A percentile compares a stretch with the other conserved stretches of the same genome.
phyloP scores from a whole-genome alignment of 2,888 invertebrate genomes.

The Furcula furcula region DNA sequence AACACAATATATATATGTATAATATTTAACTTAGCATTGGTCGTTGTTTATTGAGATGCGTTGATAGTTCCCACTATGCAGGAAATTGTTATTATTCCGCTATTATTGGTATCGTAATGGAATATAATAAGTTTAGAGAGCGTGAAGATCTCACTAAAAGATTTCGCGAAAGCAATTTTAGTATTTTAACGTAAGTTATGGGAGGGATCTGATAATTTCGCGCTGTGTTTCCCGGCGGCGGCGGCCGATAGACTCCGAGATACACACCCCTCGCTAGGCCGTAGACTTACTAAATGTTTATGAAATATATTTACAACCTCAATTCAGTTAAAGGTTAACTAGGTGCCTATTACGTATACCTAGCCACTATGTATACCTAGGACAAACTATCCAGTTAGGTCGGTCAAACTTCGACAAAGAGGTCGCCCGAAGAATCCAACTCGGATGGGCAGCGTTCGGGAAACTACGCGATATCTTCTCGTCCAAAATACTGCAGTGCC shows the following conservation, averaged over 20 bases:
- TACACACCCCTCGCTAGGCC: slow-evolving; percentile 47
- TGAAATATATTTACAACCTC: too few relatives aligned
- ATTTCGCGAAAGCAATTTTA: slow-evolving; percentile 78
- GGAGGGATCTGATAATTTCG: slow-evolving; percentile 74
- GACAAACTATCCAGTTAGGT: too few relatives aligned
- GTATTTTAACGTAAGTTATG: slow-evolving; percentile 76
- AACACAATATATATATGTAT: slow-evolving; percentile 27
- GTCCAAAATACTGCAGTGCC: too few relatives aligned
- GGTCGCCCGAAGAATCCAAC: too few relatives aligned
- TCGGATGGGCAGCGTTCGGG: too few relatives aligned
- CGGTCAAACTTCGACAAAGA: too few relatives aligned
- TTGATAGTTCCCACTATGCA: slow-evolving; percentile 40
- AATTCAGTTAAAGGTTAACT: too few relatives aligned
- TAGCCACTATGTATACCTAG: too few relatives aligned
- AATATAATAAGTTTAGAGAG: slow-evolving; percentile 74
- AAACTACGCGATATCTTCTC: too few relatives aligned
- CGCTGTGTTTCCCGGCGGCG: slow-evolving; percentile 63
- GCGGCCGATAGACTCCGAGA: slow-evolving; percentile 62
- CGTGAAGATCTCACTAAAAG: slow-evolving; percentile 76
- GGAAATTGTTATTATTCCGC: slow-evolving; percentile 64
- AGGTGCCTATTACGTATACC: too few relatives aligned
- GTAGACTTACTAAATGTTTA: slow-evolving; percentile 5
- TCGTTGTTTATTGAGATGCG: slow-evolving; percentile 53
- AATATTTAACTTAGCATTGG: slow-evolving; percentile 23
- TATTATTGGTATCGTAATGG: slow-evolving; percentile 74